Evolutionary conservation across 2,113 vertebrate species (phyloP).

Genomic region (Scytalopus superciliaris): DNA sequence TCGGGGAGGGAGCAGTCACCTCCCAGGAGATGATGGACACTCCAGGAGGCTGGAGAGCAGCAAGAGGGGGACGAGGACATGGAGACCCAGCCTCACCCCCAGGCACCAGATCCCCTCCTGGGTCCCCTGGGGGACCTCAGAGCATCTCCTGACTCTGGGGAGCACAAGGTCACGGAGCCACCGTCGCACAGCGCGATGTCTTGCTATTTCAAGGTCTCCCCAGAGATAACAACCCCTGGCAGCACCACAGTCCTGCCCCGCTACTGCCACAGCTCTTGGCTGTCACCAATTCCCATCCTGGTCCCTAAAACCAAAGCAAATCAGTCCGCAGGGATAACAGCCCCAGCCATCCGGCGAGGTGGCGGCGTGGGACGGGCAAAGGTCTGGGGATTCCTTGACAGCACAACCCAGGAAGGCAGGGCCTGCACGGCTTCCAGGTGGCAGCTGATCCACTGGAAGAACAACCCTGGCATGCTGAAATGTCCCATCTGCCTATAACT

Average conservation of each 20-base stretch:
- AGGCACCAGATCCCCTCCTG: neutral
- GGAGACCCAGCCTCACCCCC: neutral
- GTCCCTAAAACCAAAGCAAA: neutral
- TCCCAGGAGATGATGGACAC: neutral
- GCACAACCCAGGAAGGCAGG: neutral
- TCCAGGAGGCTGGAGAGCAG: neutral
- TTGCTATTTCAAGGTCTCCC: neutral
- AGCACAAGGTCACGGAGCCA: neutral
- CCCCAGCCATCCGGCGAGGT: fast-evolving
- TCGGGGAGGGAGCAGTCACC: fast-evolving
- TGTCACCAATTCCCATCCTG: fast-evolving
- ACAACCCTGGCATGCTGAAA: neutral
- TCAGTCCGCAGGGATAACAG: fast-evolving
- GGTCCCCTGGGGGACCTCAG: neutral
- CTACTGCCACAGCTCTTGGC: neutral
- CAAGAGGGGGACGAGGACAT: fast-evolving
- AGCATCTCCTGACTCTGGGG: neutral
- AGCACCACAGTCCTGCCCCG: fast-evolving
- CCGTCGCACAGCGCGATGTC: fast-evolving
- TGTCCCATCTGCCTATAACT: neutral
- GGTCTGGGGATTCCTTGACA: neutral
- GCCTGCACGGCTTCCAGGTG: neutral
- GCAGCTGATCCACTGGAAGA: neutral
- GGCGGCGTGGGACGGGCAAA: fast-evolving
- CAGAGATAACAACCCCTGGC: neutral